Percentiles rank a stretch among this genome's conserved stretches.
Evolutionary conservation across 2,888 invertebrate species (phyloP).

Genomic region (Allolobophora icterica): DNA sequence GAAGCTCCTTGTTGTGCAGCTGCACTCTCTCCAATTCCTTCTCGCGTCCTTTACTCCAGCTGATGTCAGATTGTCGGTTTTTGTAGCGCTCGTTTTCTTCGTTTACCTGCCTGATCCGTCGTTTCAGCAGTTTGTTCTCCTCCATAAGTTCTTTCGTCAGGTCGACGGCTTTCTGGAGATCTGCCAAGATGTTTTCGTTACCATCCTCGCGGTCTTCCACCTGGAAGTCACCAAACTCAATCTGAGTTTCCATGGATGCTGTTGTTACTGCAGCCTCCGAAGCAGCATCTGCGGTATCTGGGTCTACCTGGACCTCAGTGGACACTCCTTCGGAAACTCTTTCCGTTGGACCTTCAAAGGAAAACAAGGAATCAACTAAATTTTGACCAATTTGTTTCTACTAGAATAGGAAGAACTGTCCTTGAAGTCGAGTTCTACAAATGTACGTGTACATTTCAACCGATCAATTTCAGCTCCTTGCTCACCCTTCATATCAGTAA

Average conservation of each 20-base stretch:
- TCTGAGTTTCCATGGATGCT: neutral
- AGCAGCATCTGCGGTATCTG: neutral
- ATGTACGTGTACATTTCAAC: too few relatives aligned
- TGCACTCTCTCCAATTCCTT: slow-evolving; percentile 25
- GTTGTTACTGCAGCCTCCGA: neutral
- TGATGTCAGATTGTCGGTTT: neutral
- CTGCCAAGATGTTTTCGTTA: neutral
- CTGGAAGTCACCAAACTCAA: neutral
- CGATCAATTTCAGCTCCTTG: too few relatives aligned
- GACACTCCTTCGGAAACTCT: neutral
- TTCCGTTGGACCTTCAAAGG: neutral
- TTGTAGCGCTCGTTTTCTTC: neutral
- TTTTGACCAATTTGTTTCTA: neutral
- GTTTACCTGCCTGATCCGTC: neutral
- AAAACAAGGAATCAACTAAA: neutral
- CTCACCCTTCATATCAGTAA: too few relatives aligned
- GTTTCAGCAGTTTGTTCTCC: slow-evolving; percentile 32
- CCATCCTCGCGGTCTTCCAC: neutral
- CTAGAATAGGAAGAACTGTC: neutral
- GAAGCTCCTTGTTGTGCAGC: neutral
- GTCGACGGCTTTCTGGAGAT: slow-evolving; percentile 28
- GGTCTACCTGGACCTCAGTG: neutral
- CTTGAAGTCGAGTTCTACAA: too few relatives aligned
- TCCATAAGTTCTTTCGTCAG: slow-evolving; percentile 13
- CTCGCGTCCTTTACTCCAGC: neutral